Base-by-base conservation (phyloP, 2,888 invertebrate genomes). In the Sarcophaga subvicina region DNA sequence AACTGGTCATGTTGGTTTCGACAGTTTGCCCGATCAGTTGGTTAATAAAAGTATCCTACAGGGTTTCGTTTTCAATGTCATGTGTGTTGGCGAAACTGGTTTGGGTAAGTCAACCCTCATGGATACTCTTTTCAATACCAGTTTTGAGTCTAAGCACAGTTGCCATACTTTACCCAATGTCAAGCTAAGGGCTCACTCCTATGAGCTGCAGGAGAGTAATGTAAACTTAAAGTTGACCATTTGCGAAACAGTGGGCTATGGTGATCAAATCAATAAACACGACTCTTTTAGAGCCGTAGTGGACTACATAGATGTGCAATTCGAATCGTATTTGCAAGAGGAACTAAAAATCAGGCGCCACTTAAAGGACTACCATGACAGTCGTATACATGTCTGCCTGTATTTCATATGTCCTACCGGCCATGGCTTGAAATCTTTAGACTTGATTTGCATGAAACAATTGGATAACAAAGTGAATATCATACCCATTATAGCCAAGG, bases 181-280 rank as follows among this genome's bases (percentile, higher is more conserved):
- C 1, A 99, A 99, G 93, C 95, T 99, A 89, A 98, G 99, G 94
- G 97, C 99, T 0, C 98, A 99, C 91, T 99, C 99, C 0, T 99
- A 99, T 92, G 98, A 98, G 91, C 94, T 98, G 77, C 98, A 98
- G 91, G 98, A 98, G 93, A 98, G 97, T 94, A 98, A 96, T 93
- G 98, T 98, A 20, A 95, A 97, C 89, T 94, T 98, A 64, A 98
- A 98, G 96, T 94, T 99, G 89, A 99, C 99, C 6, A 96, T 99
- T 89, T 98, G 99, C 82, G 99, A 99, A 93, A 99, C 99, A 0
- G 98, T 99, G 27, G 99, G 99, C 17, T 99, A 99, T 91, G 99
- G 99, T 10, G 99, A 99, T 94, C 99, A 99, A 94, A 98, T 99
- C 86, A 99, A 99, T 94, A 99, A 99, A 94, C 98, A 99, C 90